Base-by-base conservation (phyloP, 2,888 invertebrate species). In the Byasa hedistus region DNA sequence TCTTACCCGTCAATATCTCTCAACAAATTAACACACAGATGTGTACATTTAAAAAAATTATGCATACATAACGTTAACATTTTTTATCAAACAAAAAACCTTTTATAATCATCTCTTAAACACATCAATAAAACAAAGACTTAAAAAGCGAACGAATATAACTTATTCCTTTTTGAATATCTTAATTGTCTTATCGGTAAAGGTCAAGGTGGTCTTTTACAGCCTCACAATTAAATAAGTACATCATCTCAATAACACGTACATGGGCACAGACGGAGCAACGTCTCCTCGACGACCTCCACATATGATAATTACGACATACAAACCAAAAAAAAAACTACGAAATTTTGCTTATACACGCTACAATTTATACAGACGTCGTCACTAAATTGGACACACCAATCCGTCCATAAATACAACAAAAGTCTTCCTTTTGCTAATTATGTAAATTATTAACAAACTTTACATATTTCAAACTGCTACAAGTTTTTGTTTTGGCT, bases 281-380 rank as follows among this genome's bases (percentile, higher is more conserved):
- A 52, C 61, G 44, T 56, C 39, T 55, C n/a, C 62, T 24, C 62
- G 59, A 32, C 63, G 61, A 64, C 67, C 67, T 68, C 57, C 64
- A 15, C 39, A 23, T 64, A 64, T 64, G 67, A 44, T 68, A 68
- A 68, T 68, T 54, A 56, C 27, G 21, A 58, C 36, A 63, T 60
- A 44, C 60, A 56, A n/a, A 27, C 36, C 57, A 51, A 51, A 57
- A 54, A 23, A 51, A 51, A 60, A 57, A 60, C 52, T 57, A 57
- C 59, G 56, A 51, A 54, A 52, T 57, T 44, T 39, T 15, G 56
- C n/a, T 61, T 56, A 22, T 60, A 60, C 52, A 19, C 22, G 24
- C 23, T 60, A 48, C 44, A 27, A 48, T 23, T 56, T 60, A 57
- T 5, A 19, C 17, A 57, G 51, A 61, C 61, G 52, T 61, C 39